phyloP scores from a whole-genome alignment of 2,888 invertebrate genomes.

The Caradrina clavipalpis region DNA sequence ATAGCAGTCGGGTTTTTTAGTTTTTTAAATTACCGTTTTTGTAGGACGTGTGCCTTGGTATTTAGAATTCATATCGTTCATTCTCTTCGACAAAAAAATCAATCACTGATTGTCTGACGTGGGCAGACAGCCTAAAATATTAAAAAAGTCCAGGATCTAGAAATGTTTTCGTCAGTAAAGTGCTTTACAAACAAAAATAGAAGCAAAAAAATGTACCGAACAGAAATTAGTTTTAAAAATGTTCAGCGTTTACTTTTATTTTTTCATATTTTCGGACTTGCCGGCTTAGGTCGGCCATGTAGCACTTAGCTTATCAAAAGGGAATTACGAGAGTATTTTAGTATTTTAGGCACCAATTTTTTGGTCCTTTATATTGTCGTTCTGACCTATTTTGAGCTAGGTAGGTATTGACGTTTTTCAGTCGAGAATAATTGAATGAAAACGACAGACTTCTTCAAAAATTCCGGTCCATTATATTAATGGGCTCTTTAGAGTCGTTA shows the following conservation, averaged over 20 bases:
- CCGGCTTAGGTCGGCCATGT: constrained; percentile 32
- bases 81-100: too few species aligned
- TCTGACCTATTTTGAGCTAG: not conserved
- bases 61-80: too few species aligned
- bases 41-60: too few species aligned
- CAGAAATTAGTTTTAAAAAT: constrained; percentile 40
- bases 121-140: not conserved
- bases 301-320: constrained; percentile 55
- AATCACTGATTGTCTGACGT: too few species aligned
- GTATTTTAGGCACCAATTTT: constrained; percentile 14
- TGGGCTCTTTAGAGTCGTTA: not conserved
- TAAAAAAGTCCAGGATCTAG: not conserved
- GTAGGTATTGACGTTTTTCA: not conserved
- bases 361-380: not conserved
- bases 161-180: constrained; percentile 8
- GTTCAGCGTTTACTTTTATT: constrained; percentile 28
- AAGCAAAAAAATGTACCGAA: constrained; percentile 10
- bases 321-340: constrained; percentile 37
- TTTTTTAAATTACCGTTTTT: too few species aligned
- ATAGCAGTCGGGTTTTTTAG: too few species aligned
- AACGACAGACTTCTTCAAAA: not conserved
- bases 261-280: constrained; percentile 22
- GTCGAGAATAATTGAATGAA: not conserved
- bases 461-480: not conserved
- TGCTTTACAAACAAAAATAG: constrained; percentile 24